Base-by-base conservation (phyloP, 2,888 invertebrate species). In the Caenorhabditis sp. region DNA sequence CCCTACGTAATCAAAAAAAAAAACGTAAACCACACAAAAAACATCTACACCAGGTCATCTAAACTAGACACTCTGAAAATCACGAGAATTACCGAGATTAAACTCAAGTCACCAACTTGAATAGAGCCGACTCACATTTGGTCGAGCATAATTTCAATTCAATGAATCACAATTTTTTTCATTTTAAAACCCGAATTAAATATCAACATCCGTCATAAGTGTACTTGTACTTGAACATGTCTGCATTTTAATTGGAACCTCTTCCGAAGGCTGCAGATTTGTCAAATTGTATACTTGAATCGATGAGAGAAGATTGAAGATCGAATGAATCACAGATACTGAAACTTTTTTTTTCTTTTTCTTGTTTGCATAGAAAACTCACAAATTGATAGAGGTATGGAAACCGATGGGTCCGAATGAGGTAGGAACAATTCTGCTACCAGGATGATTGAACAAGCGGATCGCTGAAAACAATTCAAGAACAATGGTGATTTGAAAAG, bases 361-460 rank as follows among this genome's bases (percentile, higher is more conserved):
- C 5, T 21, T 3, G 21, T 38, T 38, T 7, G 25, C 5, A 17
- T 5, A 56, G 21, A 23, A 17, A 53, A 31, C 20, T 23, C 27
- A 70, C 70, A 26, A 17, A 71, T 58, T 23, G 67, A 67, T 14
- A 73, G 58, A 14, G 73, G 73, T 26, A 73, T 59, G 0, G 73
- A 73, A 5, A 73, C 63, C 25, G 68, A 62, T n/a, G 73, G 73
- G 27, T 68, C 68, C 0, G 70, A 67, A 25, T 70, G 70, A 3
- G 75, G 75, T 1, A 75, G 59, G 36, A 75, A 70, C 12, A 75
- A 59, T 38, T 75, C 75, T 17, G 65, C 67, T n/a, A 67, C 52
- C 31, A 75, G 36, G 4, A 70, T 57, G 3, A 65, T 59, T 0
- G 57, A 14, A 59, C 75, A 75, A 1, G 61, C 59, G 7, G 67